These are phyloP conservation scores for Mormyrops attenuatus DNA, from an alignment of 2,797 vertebrate species.

Conservation along the genomic window DNA sequence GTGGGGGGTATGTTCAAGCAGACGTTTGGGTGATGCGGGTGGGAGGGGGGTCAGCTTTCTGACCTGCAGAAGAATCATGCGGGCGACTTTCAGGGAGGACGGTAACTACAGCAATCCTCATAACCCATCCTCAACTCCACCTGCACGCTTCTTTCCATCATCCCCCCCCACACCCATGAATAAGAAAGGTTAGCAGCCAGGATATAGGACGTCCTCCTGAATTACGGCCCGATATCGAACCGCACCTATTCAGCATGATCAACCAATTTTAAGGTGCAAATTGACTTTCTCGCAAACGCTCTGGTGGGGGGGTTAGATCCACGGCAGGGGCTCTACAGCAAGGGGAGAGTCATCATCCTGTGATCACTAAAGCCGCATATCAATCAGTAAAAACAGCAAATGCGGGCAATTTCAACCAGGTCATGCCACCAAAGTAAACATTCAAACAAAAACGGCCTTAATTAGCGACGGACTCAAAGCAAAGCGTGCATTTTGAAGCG, in stretches of 20 bases:
- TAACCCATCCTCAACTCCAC: not conserved
- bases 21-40: constrained; percentile 18
- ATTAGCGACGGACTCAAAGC: constrained; percentile 51
- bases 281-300: constrained; percentile 41
- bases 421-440: constrained; percentile 49
- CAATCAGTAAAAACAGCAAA: constrained; percentile 36
- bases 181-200: constrained; percentile 42
- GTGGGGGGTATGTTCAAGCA: constrained; percentile 17
- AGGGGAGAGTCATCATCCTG: constrained; percentile 28
- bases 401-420: constrained; percentile 36
- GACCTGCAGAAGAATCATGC: constrained; percentile 36
- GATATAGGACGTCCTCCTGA: constrained; percentile 49
- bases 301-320: constrained; percentile 34
- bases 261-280: constrained; percentile 47
- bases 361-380: constrained; percentile 43
- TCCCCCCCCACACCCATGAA: constrained; percentile 28
- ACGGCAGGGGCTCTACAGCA: constrained; percentile 43
- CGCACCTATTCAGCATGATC: constrained; percentile 47
- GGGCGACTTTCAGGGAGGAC: constrained; percentile 19
- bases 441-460: constrained; percentile 48
- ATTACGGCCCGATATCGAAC: constrained; percentile 44
- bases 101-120: constrained; percentile 14
- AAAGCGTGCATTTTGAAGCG: constrained; percentile 48
- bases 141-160: not conserved
- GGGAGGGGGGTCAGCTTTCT: constrained; percentile 18